phyloP scores from a whole-genome alignment of 35 echinoderm and acorn worm species.

The Heliocidaris erythrogramma region DNA sequence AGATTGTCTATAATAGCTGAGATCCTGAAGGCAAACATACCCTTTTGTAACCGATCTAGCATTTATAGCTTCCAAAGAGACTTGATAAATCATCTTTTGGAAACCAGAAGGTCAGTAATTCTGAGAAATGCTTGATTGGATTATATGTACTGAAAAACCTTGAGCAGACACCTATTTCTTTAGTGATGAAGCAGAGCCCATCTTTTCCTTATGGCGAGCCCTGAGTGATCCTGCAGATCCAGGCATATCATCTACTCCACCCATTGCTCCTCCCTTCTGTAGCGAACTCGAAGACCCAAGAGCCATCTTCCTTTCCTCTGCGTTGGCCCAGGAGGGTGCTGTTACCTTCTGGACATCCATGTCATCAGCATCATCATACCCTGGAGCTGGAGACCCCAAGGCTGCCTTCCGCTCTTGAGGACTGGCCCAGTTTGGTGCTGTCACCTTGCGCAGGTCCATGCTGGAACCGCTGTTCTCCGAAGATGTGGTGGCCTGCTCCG shows the following conservation, averaged over 20 bases:
- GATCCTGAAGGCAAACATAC: no score
- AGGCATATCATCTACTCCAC: neutral
- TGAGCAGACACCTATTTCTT: neutral
- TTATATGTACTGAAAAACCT: neutral
- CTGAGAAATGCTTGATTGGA: no score
- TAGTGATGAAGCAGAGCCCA: neutral
- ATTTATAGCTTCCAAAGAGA: no score
- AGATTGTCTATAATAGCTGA: no score
- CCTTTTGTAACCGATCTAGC: no score
- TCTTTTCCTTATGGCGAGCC: conserved; percentile 10
- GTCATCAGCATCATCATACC: neutral
- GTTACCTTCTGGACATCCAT: conserved; percentile 30
- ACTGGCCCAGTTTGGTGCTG: neutral
- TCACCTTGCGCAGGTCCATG: conserved; percentile 26
- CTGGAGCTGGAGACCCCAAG: neutral
- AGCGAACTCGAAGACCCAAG: neutral
- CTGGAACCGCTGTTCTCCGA: conserved; percentile 66
- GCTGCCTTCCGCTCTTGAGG: conserved; percentile 19
- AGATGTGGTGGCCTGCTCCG: conserved; percentile 34
- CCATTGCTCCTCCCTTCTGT: neutral
- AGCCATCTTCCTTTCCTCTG: conserved; percentile 10
- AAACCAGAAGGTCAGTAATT: no score
- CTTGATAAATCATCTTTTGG: no score
- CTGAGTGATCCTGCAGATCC: conserved; percentile 17
- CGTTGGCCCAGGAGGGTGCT: neutral